Conservation (phyloP, 2,113 vertebrate genomes). For the Crotophaga sulcirostris region DNA sequence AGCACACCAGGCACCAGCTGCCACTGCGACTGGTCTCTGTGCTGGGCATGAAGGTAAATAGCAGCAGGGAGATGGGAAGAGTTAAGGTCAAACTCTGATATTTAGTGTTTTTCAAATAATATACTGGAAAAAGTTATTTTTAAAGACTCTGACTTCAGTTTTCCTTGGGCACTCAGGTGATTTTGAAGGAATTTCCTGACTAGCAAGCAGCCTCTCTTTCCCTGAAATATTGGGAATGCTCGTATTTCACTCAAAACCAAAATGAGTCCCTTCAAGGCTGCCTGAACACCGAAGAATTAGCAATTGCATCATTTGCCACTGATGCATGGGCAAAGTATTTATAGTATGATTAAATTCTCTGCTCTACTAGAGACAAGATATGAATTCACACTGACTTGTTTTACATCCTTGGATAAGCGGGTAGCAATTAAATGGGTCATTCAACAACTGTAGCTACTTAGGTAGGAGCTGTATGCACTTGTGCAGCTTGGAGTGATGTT, state of each 20-base stretch:
- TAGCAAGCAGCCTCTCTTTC: background rate
- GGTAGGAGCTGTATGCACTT: background rate
- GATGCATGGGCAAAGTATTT: background rate
- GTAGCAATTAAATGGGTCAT: background rate
- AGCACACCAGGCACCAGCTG: accelerated
- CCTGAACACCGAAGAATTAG: background rate
- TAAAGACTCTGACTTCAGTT: background rate
- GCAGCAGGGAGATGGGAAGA: background rate
- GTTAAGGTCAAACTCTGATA: no score
- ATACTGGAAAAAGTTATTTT: background rate
- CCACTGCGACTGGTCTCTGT: background rate
- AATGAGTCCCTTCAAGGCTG: background rate
- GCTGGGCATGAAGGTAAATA: background rate
- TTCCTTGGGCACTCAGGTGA: background rate
- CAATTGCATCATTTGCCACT: background rate
- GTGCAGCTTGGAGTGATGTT: background rate
- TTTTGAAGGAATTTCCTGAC: background rate
- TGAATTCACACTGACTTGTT: background rate
- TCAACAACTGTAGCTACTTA: background rate
- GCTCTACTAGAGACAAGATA: background rate
- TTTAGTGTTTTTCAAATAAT: background rate
- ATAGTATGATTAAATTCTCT: background rate
- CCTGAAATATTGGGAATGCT: background rate
- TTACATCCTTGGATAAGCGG: background rate
- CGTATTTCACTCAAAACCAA: background rate